Evolutionary conservation across 2,113 vertebrate species (phyloP), one percentile per base, ranked within the genome.

Genomic region (Thryonomys swinderianus): DNA sequence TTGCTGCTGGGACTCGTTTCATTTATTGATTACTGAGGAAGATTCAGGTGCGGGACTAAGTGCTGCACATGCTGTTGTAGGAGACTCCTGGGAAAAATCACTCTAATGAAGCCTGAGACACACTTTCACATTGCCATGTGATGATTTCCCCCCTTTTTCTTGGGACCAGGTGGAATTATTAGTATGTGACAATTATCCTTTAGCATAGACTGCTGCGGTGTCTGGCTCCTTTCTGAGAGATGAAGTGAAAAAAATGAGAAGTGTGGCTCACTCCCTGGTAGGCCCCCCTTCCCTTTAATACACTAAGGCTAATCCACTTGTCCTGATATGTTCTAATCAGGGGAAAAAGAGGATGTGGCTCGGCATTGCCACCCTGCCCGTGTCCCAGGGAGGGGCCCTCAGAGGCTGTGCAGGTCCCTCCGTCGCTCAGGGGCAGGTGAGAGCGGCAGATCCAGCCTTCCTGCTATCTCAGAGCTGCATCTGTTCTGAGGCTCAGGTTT

Each of bases 71-170:
- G 85, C 85, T 96, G 95, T 84, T 93, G 61, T 30, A 79, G 83
- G 74, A 84, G 95, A 71, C 80, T 90, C 94, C 40, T 64, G 93
- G 94, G 91, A n/a, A 79, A 91, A 66, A 92, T 87, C 59, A 25
- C 48, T 82, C 80, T 81, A 96, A 85, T 83, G 80, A 95, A 34
- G 40, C 71, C 74, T 27, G 66, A 78, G 73, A 82, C 5, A 40
- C 83, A 74, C 14, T n/a, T n/a, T n/a, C 69, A 64, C 37, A 12
- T 21, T 93, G 23, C 59, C 42, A 20, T 20, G 69, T 13, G 12
- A 7, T n/a, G 42, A 37, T 48, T 85, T 45, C 12, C 1, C 25
- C 10, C n/a, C 8, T 62, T 48, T 67, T 93, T 69, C 48, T 66
- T 30, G 32, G 81, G n/a, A 81, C 82, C 88, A 94, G 93, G 79